Base-by-base conservation (phyloP, 2,113 vertebrate genomes). In the Phoxinus phoxinus region DNA sequence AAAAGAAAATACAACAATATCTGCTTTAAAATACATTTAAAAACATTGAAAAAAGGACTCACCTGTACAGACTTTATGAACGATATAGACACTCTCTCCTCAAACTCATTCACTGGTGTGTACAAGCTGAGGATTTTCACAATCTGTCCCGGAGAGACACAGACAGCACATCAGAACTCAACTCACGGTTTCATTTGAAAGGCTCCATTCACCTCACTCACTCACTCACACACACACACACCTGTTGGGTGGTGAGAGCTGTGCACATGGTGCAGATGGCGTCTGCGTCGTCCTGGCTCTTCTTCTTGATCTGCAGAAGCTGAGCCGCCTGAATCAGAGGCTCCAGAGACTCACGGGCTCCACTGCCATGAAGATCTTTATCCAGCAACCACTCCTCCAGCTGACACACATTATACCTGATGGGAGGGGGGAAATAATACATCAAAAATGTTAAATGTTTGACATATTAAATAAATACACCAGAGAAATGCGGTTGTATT, bases 61-160 rank as follows among this genome's bases (percentile, higher is more conserved):
- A 99, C 98, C 95, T 97, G 95, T 92, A 99, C 97, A 23, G 92
- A 97, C 86, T 95, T 93, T 88, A 99, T 98, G 92, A 99, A 99
- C 0, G 95, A 92, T 21, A 95, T 94, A 12, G 97, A 93, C 78
- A 99, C 98, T 91, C 97, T 95, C 91, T 99, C 98, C 94, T 99
- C 98, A 93, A 99, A 99, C 89, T 99, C 98, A 87, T 99, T 98
- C 59, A 98, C 96, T 0, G 97, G 98, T 21, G 98, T 99, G 92
- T 99, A 99, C 91, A 99, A 93, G 88, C 96, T 98, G 93, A 99
- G 92, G 79, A 99, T 96, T 93, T 99, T 99, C 15, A 98, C 94
- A 92, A 99, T 99, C 98, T 99, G 94, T 25, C 6, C 58, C 27
- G 27, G 59, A 61, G 61, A 89, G 86, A 86, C 35, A 90, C 6